These are phyloP conservation scores for Drosophila fungiperda DNA, from an alignment of 2,888 invertebrate genomes.

Conservation along the genomic window DNA sequence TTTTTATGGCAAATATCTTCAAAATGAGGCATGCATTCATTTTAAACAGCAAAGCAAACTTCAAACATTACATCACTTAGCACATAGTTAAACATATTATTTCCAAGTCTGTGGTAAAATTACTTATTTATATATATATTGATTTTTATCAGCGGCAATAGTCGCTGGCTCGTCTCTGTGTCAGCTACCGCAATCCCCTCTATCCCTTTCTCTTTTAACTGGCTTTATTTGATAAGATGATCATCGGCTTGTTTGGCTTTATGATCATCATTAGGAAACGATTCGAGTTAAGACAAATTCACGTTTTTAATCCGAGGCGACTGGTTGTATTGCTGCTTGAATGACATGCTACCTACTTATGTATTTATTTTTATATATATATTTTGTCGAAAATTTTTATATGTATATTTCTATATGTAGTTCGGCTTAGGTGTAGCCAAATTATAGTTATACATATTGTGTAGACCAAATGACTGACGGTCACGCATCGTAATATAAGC, in stretches of 20 bases:
- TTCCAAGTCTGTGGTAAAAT: constrained; percentile 16
- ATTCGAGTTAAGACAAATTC: constrained; percentile 52
- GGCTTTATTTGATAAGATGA: constrained; percentile 2
- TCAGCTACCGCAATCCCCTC: constrained; percentile 15
- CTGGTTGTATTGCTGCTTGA: constrained; percentile 39
- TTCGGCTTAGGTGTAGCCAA: constrained; percentile 42
- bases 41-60: constrained; percentile 5
- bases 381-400: neutral
- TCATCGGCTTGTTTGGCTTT: constrained; percentile 52
- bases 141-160: constrained; percentile 21
- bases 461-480: constrained; percentile 48
- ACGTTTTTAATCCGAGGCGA: constrained; percentile 27
- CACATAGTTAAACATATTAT: constrained; percentile 25
- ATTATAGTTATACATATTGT: constrained; percentile 47
- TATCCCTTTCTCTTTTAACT: neutral
- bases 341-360: constrained; percentile 1
- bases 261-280: constrained; percentile 63
- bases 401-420: neutral
- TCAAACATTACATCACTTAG: constrained; percentile 45
- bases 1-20: neutral
- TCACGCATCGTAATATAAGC: constrained; percentile 62
- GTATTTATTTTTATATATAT: neutral
- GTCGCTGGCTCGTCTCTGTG: constrained; percentile 36
- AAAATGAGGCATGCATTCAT: neutral
- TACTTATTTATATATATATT: constrained; percentile 3